Evolutionary conservation across 2,113 vertebrate genomes (phyloP).

Genomic region (Notechis scutatus): DNA sequence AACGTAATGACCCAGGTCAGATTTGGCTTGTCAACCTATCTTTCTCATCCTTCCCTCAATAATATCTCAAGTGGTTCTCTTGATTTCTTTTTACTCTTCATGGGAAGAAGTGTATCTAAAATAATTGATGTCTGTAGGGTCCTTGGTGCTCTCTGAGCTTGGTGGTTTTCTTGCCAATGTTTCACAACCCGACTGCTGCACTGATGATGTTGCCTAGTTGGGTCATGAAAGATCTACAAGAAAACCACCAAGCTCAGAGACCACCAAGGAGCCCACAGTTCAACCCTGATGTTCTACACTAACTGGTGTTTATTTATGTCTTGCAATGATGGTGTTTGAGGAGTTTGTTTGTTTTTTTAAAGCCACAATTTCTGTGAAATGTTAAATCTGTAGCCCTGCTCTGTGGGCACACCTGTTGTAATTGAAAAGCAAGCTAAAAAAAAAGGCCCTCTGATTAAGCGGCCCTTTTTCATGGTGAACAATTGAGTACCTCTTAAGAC

Average conservation of each 20-base stretch:
- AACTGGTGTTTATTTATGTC: neutral
- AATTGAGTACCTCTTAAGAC: neutral
- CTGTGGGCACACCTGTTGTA: neutral
- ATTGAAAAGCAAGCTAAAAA: neutral
- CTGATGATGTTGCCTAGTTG: neutral
- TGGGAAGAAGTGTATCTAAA: neutral
- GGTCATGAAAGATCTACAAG: neutral
- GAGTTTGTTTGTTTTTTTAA: neutral
- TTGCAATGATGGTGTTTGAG: neutral
- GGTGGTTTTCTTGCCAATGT: neutral
- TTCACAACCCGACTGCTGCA: neutral
- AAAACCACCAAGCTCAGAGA: neutral
- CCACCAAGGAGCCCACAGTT: neutral
- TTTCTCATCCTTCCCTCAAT: neutral
- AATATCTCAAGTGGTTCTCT: neutral
- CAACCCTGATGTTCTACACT: neutral
- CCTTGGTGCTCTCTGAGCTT: neutral
- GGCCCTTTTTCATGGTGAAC: neutral
- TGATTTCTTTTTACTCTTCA: neutral
- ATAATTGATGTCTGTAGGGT: neutral
- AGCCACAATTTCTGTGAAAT: neutral
- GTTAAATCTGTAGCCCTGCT: neutral
- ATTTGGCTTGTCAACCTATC: neutral
- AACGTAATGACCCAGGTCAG: neutral
- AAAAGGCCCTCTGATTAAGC: neutral